Percentiles rank a stretch among this genome's conserved stretches.
Evolutionary conservation across 2,113 vertebrate genomes (phyloP).

Genomic region (Emydura subglobosa): DNA sequence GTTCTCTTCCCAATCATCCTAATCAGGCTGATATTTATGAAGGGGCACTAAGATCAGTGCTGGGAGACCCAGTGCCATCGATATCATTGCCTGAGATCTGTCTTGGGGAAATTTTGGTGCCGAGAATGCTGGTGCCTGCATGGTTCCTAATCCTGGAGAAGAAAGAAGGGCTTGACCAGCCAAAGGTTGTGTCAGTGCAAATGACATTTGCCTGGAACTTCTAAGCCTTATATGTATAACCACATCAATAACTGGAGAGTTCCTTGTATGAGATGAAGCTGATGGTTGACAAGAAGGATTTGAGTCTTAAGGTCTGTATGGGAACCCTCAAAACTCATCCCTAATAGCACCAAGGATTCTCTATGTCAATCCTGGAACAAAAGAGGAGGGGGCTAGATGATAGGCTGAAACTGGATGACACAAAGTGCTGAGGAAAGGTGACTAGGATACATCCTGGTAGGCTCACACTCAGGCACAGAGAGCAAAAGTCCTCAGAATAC

Average conservation of each 20-base stretch:
- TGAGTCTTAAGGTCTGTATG: neutral
- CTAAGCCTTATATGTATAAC: neutral
- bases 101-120: no score
- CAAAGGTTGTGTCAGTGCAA: neutral
- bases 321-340: neutral
- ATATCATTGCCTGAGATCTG: no score
- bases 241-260: neutral
- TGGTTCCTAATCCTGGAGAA: neutral
- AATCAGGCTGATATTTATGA: neutral
- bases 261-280: neutral
- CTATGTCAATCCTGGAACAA: neutral
- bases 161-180: neutral
- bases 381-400: neutral
- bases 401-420: neutral
- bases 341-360: neutral
- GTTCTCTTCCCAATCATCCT: neutral
- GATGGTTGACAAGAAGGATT: neutral
- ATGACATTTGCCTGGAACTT: neutral
- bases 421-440: neutral
- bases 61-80: no score
- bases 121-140: no score
- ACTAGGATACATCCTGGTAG: neutral
- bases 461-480: neutral
- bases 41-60: neutral
- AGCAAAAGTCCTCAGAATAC: neutral